Evolutionary conservation across 2,888 invertebrate species (phyloP).

Genomic region (Oscheius sp.): DNA sequence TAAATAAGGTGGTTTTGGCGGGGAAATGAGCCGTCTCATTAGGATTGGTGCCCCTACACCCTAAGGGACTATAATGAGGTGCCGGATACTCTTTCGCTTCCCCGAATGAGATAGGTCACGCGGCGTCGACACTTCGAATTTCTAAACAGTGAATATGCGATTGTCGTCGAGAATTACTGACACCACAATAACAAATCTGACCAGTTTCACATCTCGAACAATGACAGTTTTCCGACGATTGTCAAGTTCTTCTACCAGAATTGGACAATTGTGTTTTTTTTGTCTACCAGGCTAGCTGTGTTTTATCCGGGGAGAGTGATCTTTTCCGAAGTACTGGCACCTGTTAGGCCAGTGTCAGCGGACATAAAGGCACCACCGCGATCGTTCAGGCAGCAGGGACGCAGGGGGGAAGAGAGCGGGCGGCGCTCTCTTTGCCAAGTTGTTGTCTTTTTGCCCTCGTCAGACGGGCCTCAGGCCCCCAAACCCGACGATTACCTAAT

Average conservation of each 20-base stretch:
- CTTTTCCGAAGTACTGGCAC: neutral
- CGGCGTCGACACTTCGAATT: no score
- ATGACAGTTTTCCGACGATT: no score
- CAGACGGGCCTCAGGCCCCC: slow-evolving; percentile 32
- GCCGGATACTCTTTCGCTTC: neutral
- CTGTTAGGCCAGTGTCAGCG: slow-evolving; percentile 19
- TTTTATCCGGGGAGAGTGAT: no score
- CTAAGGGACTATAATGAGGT: slow-evolving; percentile 12
- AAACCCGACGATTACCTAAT: slow-evolving; percentile 24
- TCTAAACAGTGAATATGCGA: no score
- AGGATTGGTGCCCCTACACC: slow-evolving; percentile 4
- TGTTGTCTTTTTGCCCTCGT: slow-evolving; percentile 35
- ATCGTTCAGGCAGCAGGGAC: slow-evolving; percentile 25
- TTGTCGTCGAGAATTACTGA: no score
- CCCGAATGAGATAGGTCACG: neutral
- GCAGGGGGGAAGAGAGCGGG: slow-evolving; percentile 33
- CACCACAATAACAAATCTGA: no score
- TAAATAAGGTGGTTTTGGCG: neutral
- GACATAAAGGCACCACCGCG: slow-evolving; percentile 16
- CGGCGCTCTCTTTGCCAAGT: slow-evolving; percentile 33
- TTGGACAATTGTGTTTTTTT: no score
- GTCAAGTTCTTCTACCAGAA: no score
- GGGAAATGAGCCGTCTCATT: slow-evolving; percentile 31
- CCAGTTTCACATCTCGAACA: no score
- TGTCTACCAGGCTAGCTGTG: no score